These are phyloP conservation scores for Cantharis rufa DNA, from an alignment of 2,888 invertebrate species.

Conservation along the genomic window DNA sequence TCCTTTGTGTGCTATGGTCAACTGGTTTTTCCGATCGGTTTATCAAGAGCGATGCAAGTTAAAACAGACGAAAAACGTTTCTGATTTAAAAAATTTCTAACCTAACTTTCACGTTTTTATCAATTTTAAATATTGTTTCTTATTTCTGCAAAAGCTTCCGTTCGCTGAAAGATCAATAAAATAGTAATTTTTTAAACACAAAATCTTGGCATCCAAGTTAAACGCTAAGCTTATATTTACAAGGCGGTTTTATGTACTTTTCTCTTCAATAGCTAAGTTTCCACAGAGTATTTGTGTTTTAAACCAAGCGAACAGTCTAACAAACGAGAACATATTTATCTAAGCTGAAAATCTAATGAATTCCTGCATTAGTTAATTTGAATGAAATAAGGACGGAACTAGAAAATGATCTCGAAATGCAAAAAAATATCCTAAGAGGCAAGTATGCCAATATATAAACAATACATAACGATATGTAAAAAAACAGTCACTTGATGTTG, in stretches of 20 bases:
- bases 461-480: constrained; percentile 17
- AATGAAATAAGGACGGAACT: neutral
- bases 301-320: constrained; percentile 13
- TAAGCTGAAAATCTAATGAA: constrained; percentile 19
- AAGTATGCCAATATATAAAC: neutral
- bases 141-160: neutral
- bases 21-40: constrained; percentile 12
- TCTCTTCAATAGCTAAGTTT: constrained; percentile 22
- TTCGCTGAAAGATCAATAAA: neutral
- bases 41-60: neutral
- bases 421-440: neutral
- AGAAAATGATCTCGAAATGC: neutral
- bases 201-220: constrained; percentile 12
- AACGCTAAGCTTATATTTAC: constrained; percentile 20
- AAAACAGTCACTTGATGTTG: constrained; percentile 25
- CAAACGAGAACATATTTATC: constrained; percentile 17
- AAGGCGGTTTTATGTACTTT: constrained; percentile 23
- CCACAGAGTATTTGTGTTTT: constrained; percentile 19
- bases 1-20: constrained; percentile 4
- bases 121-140: too few relatives aligned
- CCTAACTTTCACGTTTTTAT: neutral
- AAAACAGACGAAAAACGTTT: neutral
- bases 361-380: constrained; percentile 1
- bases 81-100: neutral
- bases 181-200: neutral